Evolutionary conservation across 1,140 invertebrate genomes (phyloP).

Genomic region (Galleria mellonella): DNA sequence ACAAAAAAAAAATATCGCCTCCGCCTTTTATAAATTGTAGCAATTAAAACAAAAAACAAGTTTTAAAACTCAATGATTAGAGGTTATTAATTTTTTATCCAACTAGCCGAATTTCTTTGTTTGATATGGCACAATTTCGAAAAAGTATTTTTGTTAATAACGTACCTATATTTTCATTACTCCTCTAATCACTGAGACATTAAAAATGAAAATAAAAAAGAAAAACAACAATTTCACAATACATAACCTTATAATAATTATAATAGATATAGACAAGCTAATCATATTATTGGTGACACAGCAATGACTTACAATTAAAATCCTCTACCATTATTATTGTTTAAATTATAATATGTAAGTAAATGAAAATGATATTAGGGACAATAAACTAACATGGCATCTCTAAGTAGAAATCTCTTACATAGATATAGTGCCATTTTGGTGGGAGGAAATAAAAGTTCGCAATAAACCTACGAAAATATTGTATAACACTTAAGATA

Average conservation of each 20-base stretch:
- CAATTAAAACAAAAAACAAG: not conserved
- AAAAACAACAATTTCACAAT: conserved; percentile 31
- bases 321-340: conserved; percentile 49
- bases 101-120: conserved; percentile 12
- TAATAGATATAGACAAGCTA: conserved; percentile 61
- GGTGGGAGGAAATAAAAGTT: conserved; percentile 68
- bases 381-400: conserved; percentile 62
- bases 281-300: conserved; percentile 72
- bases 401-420: conserved; percentile 27
- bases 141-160: conserved; percentile 22
- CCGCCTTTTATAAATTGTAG: conserved; percentile 1
- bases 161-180: conserved; percentile 19
- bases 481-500: conserved; percentile 72
- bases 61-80: conserved; percentile 41
- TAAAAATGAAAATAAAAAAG: conserved; percentile 27
- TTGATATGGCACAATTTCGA: conserved; percentile 68
- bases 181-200: conserved; percentile 53
- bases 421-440: conserved; percentile 56
- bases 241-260: conserved; percentile 45
- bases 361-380: conserved; percentile 50
- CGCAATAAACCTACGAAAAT: conserved; percentile 66
- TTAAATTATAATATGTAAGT: conserved; percentile 37
- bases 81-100: conserved; percentile 19
- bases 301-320: conserved; percentile 66
- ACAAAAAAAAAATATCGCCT: conserved; percentile 14